These are phyloP conservation scores for Pristiophorus japonicus DNA, from an alignment of 2,113 vertebrate species.

Conservation along the genomic window DNA sequence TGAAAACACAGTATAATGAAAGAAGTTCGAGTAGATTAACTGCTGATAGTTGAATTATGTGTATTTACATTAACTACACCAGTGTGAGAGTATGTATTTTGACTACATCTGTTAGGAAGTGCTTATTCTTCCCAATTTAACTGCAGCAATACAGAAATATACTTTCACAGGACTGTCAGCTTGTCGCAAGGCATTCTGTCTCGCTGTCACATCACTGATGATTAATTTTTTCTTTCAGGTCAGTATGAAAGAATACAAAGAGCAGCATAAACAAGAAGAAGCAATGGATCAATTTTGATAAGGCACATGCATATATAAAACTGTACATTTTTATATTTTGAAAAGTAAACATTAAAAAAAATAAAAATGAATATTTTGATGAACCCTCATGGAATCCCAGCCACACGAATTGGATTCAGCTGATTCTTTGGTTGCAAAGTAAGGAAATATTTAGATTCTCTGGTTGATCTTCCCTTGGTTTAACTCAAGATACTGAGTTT, in stretches of 20 bases:
- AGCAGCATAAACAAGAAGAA: constrained; percentile 54
- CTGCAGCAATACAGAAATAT: background rate
- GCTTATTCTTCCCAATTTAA: background rate
- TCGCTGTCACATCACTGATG: background rate
- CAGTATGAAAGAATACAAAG: constrained; percentile 63
- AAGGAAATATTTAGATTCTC: background rate
- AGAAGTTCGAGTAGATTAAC: background rate
- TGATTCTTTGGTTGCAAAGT: too few species aligned
- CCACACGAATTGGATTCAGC: background rate
- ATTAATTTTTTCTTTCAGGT: constrained; percentile 53
- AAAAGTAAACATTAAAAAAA: constrained; percentile 30
- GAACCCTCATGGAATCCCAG: background rate
- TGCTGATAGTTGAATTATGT: background rate
- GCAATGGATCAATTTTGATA: constrained; percentile 60
- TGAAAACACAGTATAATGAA: background rate
- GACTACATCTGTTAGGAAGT: background rate
- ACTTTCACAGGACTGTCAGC: background rate
- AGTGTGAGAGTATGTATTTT: background rate
- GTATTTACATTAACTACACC: background rate
- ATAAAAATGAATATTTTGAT: background rate
- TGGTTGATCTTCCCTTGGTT: background rate
- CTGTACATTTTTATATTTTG: constrained; percentile 22
- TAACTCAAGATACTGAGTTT: background rate
- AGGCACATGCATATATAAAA: too few species aligned
- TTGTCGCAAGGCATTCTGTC: background rate